Base-by-base conservation (phyloP, 2,888 invertebrate species). In the Nemoura dubitans region DNA sequence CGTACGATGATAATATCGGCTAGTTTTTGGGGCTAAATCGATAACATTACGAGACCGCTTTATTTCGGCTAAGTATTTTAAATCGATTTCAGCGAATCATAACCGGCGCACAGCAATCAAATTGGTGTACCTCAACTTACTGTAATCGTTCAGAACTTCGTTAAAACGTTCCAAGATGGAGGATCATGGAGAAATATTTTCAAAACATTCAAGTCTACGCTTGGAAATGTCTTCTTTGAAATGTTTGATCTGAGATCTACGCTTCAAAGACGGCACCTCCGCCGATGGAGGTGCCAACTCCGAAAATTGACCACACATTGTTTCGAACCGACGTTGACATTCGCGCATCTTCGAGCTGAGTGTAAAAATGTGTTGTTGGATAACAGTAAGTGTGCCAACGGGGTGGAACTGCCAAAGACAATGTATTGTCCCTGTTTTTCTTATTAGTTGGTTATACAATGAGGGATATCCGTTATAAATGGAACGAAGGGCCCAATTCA, bases 381-480 rank as follows among this genome's bases (percentile, higher is more conserved):
- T 59, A 14, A 59, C 21, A 59, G 59, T 59, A 59, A 59, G 59
- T 59, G 59, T 59, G 59, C 59, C 59, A 36, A 7, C 21, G 59
- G 59, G 59, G 59, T 59, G 16, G 59, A 59, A 59, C 59, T 59
- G 59, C 59, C 59, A 59, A 59, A 59, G 59, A 59, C 59, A 59
- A 59, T 59, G 59, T 59, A 59, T 81, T 81, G 81, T 28, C 30
- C 81, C 81, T 81, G 78, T 81, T 81, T 81, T 81, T 78, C 78
- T 28, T 26, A 78, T 93, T 95, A 98, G 98, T 98, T 96, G 98
- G 98, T 95, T 98, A 98, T 96, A 98, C 98, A 93, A 98, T 97
- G 97, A 95, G 97, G 94, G 98, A 98, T 95, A 98, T 98, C 95
- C 96, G 97, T 92, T 98, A 98, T 96, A 97, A 97, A 93, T 98